Base-by-base conservation (phyloP, 2,113 vertebrate species). In the Elgaria multicarinata region DNA sequence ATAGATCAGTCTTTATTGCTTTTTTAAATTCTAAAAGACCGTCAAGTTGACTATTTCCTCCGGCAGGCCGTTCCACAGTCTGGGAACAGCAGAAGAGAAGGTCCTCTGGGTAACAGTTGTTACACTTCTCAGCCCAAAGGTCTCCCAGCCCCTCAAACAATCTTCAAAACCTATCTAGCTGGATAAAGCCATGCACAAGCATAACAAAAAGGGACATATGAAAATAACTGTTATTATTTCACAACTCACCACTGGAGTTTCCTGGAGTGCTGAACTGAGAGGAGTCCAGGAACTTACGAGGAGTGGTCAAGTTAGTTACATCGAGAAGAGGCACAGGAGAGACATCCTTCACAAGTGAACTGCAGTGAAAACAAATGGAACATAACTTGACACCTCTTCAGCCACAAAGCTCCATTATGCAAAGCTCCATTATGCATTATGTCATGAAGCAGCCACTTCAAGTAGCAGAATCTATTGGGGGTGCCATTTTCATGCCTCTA, bases 261-360 rank as follows among this genome's bases (percentile, higher is more conserved):
- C 98, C 98, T 22, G 98, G 97, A 91, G 98, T 97, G 79, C 97
- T 95, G 93, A 98, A 99, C 92, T 99, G 99, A 55, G 98, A 97
- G 1, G 97, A 92, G 85, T 99, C 99, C 1, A 98, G 94, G 91
- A 99, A 98, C 92, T 99, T 99, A 44, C 98, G 97, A 84, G 98
- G 98, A 1, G 98, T 98, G 28, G 99, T 98, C 91, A 99, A 94
- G 90, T 97, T 98, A 75, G 98, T 97, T n/a, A 98, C 97, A 36
- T 99, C 99, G 93, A 99, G 96, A 86, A 96, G 93, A 79, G 98
- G 97, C 67, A 97, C 94, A 0, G 98, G 96, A 91, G 98, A 97
- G 1, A 95, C 46, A 8, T 99, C 99, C 95, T 99, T 99, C 91
- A 93, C 91, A 24, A 97, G 92, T 0, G 98, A 97, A 44, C 99